Evolutionary conservation across 2,113 vertebrate genomes (phyloP).

Genomic region (Ceuthmochares aereus): DNA sequence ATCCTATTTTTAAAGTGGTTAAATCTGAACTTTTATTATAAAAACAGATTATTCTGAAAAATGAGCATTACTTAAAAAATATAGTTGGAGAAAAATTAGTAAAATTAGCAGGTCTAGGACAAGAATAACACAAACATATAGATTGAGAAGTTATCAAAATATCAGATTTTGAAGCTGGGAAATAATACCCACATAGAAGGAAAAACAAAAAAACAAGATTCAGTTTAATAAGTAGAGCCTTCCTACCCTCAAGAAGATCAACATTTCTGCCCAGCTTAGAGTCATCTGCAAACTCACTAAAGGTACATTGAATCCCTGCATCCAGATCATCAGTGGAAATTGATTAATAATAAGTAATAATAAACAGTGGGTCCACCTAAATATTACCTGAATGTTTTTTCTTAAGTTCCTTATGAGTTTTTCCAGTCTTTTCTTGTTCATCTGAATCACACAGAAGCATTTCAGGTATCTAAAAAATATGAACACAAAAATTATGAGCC

Average conservation of each 20-base stretch:
- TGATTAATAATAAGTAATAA: not conserved
- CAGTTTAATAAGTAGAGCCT: not conserved
- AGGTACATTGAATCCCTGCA: too few relatives aligned
- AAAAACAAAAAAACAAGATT: not conserved
- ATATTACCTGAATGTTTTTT: constrained; percentile 78
- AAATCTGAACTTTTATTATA: not conserved
- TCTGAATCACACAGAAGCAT: constrained; percentile 84
- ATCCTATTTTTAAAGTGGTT: not conserved
- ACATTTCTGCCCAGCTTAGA: too few relatives aligned
- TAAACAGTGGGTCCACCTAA: not conserved
- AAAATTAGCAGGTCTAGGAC: not conserved
- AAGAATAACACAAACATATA: not conserved
- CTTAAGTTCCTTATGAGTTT: constrained; percentile 58
- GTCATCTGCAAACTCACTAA: too few relatives aligned
- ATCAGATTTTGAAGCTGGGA: not conserved
- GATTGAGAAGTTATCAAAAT: not conserved
- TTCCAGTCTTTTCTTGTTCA: constrained; percentile 69
- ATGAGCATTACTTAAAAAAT: not conserved
- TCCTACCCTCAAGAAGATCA: too few relatives aligned
- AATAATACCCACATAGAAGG: not conserved
- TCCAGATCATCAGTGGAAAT: too few relatives aligned
- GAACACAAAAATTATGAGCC: not conserved
- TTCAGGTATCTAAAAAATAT: constrained; percentile 88
- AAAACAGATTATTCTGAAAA: not conserved
- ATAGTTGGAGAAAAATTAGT: not conserved